Base-by-base conservation (phyloP, 2,113 vertebrate genomes). In the Nerophis lumbriciformis region DNA sequence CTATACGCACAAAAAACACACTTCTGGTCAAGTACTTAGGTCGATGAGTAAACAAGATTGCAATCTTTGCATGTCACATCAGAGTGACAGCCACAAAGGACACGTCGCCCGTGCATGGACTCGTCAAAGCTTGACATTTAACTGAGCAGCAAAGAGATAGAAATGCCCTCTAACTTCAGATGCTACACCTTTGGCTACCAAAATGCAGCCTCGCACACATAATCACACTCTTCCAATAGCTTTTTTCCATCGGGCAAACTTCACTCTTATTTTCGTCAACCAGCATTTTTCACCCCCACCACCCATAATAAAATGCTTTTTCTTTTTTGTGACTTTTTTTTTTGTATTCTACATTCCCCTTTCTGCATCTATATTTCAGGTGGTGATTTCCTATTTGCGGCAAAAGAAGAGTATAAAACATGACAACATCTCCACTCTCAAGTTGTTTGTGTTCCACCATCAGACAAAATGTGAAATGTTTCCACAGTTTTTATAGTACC, bases 91-190 rank as follows among this genome's bases (percentile, higher is more conserved):
- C 69, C 65, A 66, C 65, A 83, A 73, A 85, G 66, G 81, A 88
- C 70, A 83, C 61, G 53, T 76, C 53, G 35, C 53, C 68, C 54
- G 48, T 44, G 44, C 59, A 2, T 8, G 7, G 6, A 47, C 71
- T 69, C 66, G 21, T 82, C 83, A 83, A n/a, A 56, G 21, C 50
- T 56, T 84, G 85, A 85, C 88, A 90, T 88, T 85, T 87, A 78
- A 73, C 57, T 61, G 59, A 68, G 76, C 55, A 13, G 11, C 47
- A 75, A 59, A 77, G 63, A 48, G 56, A 63, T 53, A 5, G 56
- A 36, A 47, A 55, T 68, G 78, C 73, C 66, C 75, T 39, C n/a
- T 12, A 61, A 63, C 45, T 59, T 66, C 45, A 64, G 49, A 66
- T 44, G 14, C 50, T 53, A 66, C 65, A 71, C 48, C n/a, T 38